Evolutionary conservation across 2,797 vertebrate genomes (phyloP).

Genomic region (Sebastiscus albofasciatus): DNA sequence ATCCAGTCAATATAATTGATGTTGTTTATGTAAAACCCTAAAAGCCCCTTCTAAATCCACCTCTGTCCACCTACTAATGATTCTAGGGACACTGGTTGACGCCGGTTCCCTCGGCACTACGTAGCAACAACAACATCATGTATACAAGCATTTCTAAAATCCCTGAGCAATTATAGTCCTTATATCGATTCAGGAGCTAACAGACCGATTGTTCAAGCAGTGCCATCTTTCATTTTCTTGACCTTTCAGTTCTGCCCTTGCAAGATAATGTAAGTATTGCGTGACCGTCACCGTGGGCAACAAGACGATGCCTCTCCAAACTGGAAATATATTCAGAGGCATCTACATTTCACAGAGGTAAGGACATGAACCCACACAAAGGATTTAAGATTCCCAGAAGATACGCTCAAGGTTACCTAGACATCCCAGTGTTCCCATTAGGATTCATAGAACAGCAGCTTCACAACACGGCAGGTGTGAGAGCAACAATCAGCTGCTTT

Average conservation of each 20-base stretch:
- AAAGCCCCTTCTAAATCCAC: conserved; percentile 29
- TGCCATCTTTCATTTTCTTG: not conserved
- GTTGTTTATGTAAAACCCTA: conserved; percentile 42
- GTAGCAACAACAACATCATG: conserved; percentile 21
- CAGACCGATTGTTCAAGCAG: conserved; percentile 2
- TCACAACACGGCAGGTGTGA: conserved; percentile 5
- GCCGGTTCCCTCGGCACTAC: not conserved
- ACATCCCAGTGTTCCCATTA: not conserved
- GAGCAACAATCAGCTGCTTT: conserved; percentile 2
- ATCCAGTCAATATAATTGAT: conserved; percentile 7
- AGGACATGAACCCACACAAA: not conserved
- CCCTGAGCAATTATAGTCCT: not conserved
- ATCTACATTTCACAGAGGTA: not conserved
- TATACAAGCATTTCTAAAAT: not conserved
- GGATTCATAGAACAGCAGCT: not conserved
- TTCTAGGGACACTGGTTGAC: not conserved
- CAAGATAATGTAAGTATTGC: not conserved
- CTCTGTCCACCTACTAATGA: conserved; percentile 24
- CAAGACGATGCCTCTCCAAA: not conserved
- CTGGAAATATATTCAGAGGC: not conserved
- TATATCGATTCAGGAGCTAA: conserved; percentile 15
- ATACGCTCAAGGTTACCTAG: not conserved
- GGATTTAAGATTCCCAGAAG: not conserved
- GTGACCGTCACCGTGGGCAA: conserved; percentile 10
- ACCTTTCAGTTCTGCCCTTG: conserved; percentile 3